A percentile compares a stretch with the other conserved stretches of the same genome.
Evolutionary conservation across 1,140 invertebrate species (phyloP).

Genomic region (Drosophila nikananu): DNA sequence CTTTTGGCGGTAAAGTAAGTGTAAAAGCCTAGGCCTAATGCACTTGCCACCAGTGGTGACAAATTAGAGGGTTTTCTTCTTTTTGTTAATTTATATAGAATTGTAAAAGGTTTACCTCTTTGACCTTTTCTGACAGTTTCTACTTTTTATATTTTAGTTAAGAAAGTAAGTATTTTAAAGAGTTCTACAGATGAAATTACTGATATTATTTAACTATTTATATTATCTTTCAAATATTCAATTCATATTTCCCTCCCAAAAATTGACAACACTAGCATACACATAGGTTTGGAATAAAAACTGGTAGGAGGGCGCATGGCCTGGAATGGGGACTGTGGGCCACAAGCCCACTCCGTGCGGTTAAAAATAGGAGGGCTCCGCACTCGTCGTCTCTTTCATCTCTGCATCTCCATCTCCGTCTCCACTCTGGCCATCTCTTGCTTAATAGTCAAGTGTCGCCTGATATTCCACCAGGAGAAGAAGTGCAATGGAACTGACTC

Average conservation of each 20-base stretch:
- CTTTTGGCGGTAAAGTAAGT: constrained; percentile 15
- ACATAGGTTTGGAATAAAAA: not conserved
- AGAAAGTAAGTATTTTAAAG: not conserved
- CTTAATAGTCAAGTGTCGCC: constrained; percentile 64
- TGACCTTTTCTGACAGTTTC: too few relatives aligned
- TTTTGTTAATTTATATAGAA: not conserved
- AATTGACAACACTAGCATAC: constrained; percentile 13
- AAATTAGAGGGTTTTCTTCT: constrained; percentile 3
- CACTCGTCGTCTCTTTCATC: constrained; percentile 10
- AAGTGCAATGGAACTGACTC: constrained; percentile 40
- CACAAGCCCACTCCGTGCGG: constrained; percentile 57
- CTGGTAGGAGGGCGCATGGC: constrained; percentile 15
- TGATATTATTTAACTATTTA: not conserved
- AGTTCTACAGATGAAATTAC: not conserved
- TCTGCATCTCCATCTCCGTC: constrained; percentile 9
- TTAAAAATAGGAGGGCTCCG: constrained; percentile 59
- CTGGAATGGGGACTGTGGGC: constrained; percentile 41
- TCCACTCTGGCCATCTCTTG: constrained; percentile 36
- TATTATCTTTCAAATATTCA: not conserved
- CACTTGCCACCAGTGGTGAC: constrained; percentile 57
- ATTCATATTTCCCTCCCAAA: not conserved
- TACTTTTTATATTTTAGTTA: not conserved
- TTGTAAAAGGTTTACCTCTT: too few relatives aligned
- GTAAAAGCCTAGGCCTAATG: constrained; percentile 57
- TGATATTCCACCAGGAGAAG: constrained; percentile 38